Evolutionary conservation across 2,113 vertebrate genomes (phyloP), one percentile per base, ranked within the genome.

Genomic region (Plotosus lineatus): DNA sequence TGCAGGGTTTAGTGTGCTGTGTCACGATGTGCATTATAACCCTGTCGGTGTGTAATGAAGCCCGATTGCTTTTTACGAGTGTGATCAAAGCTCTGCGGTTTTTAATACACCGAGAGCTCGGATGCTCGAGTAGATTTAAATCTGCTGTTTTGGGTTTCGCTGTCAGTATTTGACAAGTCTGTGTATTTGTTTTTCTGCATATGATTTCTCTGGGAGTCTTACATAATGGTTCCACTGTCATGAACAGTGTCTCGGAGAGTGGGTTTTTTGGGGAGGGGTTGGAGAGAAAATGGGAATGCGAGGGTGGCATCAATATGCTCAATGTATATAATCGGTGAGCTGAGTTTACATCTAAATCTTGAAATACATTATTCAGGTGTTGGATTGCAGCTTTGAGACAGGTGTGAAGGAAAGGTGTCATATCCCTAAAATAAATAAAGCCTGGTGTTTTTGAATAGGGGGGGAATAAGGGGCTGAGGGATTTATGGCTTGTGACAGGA

Each of bases 221-320:
- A 75, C 75, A 68, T 85, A 83, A 83, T 72, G 65, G 42, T 44
- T 36, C 44, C 46, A 58, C 23, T 85, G 71, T 60, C 75, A 60
- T 17, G 60, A 50, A 44, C 33, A 73, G n/a, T 28, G 53, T 44
- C 38, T 69, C 42, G 1, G 65, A 80, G 53, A 26, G 85, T 60
- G 38, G 40, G 50, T 61, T 76, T 76, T 82, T 51, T 78, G 78
- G 68, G 71, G 42, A 74, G 77, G 50, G 78, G 40, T 46, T 66
- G 26, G 51, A 33, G 69, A 51, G 65, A 65, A n/a, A 82, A 55
- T 60, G 75, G 78, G 84, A 65, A 86, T 87, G 88, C 81, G 60
- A 78, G 46, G 82, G 81, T 84, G 74, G 38, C 56, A 77, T 65
- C 80, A 79, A 51, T 80, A 31, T 48, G 73, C 33, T 36, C 55